Conservation (phyloP, 2,113 vertebrate species). For the Macrotis lagotis region DNA sequence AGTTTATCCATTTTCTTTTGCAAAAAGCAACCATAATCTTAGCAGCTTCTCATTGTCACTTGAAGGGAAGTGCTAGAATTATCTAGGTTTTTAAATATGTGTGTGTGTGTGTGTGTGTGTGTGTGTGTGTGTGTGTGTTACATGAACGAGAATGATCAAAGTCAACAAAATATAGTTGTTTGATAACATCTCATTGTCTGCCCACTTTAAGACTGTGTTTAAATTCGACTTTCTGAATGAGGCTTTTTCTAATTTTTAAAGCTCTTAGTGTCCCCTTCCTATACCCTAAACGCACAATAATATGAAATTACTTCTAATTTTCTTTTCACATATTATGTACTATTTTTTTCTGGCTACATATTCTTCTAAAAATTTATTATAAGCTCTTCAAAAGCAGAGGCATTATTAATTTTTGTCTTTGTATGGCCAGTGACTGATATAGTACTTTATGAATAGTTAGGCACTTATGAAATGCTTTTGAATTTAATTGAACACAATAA, state of each 20-base stretch:
- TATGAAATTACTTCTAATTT: neutral
- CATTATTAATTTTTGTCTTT: neutral
- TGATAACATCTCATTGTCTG: neutral
- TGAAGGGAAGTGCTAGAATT: neutral
- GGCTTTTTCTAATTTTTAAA: neutral
- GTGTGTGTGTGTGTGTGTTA: neutral
- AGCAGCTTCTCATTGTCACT: neutral
- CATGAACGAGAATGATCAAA: neutral
- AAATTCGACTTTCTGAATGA: neutral
- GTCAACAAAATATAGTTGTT: neutral
- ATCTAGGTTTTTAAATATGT: neutral
- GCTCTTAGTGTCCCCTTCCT: neutral
- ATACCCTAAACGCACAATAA: neutral
- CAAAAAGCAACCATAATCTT: neutral
- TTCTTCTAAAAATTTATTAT: neutral
- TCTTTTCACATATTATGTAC: neutral
- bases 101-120: neutral
- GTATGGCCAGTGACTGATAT: neutral
- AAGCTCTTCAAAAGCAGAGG: neutral
- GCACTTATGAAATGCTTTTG: neutral
- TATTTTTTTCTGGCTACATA: neutral
- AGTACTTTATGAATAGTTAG: neutral
- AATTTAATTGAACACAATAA: neutral
- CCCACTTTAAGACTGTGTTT: neutral
- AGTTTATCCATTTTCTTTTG: neutral